Percentiles rank a stretch among this genome's conserved stretches.
Evolutionary conservation across 2,888 invertebrate species (phyloP).

Genomic region (Pediacus dermestoides): DNA sequence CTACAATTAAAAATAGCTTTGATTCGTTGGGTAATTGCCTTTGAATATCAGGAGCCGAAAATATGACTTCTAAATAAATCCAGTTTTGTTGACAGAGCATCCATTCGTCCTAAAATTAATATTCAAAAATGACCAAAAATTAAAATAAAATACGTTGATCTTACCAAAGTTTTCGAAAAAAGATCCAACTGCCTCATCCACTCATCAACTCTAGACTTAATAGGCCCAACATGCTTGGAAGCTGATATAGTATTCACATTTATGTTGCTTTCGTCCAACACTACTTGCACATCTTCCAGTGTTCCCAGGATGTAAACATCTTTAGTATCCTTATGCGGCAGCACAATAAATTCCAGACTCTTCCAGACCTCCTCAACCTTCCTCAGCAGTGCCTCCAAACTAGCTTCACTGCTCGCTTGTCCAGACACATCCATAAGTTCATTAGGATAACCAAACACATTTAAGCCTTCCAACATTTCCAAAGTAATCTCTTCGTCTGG

Average conservation of each 20-base stretch:
- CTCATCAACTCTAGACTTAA: conserved; percentile 76
- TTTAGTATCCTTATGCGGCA: conserved; percentile 75
- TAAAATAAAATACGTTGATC: conserved; percentile 21
- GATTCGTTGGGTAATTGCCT: conserved; percentile 88
- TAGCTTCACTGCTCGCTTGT: conserved; percentile 84
- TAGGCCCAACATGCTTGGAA: conserved; percentile 81
- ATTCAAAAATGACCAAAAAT: conserved; percentile 6
- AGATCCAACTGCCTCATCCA: conserved; percentile 74
- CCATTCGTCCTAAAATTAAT: conserved; percentile 75
- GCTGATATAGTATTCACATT: conserved; percentile 83
- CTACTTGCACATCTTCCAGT: conserved; percentile 77
- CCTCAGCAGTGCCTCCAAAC: conserved; percentile 73
- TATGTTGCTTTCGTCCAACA: conserved; percentile 82
- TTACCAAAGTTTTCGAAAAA: conserved; percentile 78
- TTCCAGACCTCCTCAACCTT: conserved; percentile 84
- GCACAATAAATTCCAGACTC: conserved; percentile 69
- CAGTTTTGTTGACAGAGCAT: conserved; percentile 85
- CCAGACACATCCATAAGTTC: conserved; percentile 81
- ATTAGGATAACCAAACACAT: conserved; percentile 70
- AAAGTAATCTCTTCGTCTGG: conserved; percentile 67
- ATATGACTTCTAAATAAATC: conserved; percentile 92
- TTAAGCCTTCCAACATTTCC: conserved; percentile 63
- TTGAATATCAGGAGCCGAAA: conserved; percentile 91
- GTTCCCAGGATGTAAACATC: conserved; percentile 82
- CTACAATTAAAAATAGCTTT: conserved; percentile 78